Conservation (phyloP, 2,113 vertebrate genomes). For the Ceratotherium simum region DNA sequence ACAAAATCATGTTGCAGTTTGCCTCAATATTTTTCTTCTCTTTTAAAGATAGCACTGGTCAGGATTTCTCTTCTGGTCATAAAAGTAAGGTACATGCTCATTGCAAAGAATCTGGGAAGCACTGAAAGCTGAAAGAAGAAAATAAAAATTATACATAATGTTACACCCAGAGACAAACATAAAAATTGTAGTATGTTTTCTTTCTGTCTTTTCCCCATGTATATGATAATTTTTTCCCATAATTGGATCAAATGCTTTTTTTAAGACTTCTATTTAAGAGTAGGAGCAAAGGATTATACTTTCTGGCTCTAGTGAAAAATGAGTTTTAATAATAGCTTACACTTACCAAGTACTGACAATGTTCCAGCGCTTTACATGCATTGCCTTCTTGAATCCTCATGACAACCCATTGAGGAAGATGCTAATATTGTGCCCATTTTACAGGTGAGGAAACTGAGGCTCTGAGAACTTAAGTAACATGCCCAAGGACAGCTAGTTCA, state of each 20-base stretch:
- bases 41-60: constrained; percentile 29
- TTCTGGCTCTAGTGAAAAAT: background rate
- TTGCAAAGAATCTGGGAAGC: constrained; percentile 43
- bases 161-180: background rate
- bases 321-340: constrained; percentile 34
- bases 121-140: constrained; percentile 1
- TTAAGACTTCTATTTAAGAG: constrained; percentile 32
- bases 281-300: background rate
- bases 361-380: background rate
- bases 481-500: background rate
- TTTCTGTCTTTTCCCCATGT: background rate
- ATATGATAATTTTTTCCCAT: background rate
- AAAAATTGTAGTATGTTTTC: background rate
- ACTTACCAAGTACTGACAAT: background rate
- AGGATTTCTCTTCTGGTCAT: constrained; percentile 29
- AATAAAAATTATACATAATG: background rate
- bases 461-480: background rate
- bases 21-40: background rate
- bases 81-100: constrained; percentile 1
- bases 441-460: constrained; percentile 1
- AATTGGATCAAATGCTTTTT: constrained; percentile 43
- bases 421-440: background rate
- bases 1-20: constrained; percentile 29
- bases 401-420: background rate
- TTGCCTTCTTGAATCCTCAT: background rate